Evolutionary conservation across 2,797 vertebrate genomes (phyloP).

Genomic region (Anolis apletophallus): DNA sequence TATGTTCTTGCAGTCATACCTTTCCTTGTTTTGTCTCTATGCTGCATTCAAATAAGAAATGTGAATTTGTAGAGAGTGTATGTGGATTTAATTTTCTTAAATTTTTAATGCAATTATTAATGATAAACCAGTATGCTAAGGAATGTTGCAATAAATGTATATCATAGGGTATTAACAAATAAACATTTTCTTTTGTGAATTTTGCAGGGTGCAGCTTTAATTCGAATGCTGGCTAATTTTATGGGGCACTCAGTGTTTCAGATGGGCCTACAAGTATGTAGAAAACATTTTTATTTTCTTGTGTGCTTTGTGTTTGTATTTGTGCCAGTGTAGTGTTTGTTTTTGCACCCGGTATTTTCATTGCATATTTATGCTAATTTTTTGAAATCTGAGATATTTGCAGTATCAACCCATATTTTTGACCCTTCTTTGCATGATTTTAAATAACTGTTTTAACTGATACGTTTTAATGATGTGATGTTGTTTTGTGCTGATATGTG

Average conservation of each 20-base stretch:
- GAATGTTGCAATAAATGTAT: slow-evolving; percentile 14
- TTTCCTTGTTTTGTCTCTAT: neutral
- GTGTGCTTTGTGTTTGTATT: slow-evolving; percentile 16
- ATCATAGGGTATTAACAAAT: neutral
- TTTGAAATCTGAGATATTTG: slow-evolving; percentile 40
- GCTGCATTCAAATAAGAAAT: neutral
- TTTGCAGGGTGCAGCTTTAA: slow-evolving; percentile 92
- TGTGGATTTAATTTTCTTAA: neutral
- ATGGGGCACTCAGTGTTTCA: slow-evolving; percentile 96
- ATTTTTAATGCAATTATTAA: slow-evolving; percentile 6
- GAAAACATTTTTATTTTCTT: slow-evolving; percentile 59
- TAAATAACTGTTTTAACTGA: too few species aligned
- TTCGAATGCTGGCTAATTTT: slow-evolving; percentile 98
- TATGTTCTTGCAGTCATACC: slow-evolving; percentile 10
- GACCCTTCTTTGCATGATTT: neutral
- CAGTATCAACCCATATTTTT: slow-evolving; percentile 22
- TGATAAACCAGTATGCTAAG: slow-evolving; percentile 12
- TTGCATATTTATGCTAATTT: slow-evolving; percentile 39
- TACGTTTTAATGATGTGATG: too few species aligned
- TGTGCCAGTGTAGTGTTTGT: slow-evolving; percentile 4
- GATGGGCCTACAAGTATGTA: slow-evolving; percentile 94
- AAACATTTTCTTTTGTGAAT: slow-evolving; percentile 53
- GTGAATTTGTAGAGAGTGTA: neutral
- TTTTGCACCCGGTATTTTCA: slow-evolving; percentile 5
- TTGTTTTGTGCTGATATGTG: too few species aligned